Evolutionary conservation across 1,140 invertebrate species (phyloP).

Genomic region (Anoplophora glabripennis): DNA sequence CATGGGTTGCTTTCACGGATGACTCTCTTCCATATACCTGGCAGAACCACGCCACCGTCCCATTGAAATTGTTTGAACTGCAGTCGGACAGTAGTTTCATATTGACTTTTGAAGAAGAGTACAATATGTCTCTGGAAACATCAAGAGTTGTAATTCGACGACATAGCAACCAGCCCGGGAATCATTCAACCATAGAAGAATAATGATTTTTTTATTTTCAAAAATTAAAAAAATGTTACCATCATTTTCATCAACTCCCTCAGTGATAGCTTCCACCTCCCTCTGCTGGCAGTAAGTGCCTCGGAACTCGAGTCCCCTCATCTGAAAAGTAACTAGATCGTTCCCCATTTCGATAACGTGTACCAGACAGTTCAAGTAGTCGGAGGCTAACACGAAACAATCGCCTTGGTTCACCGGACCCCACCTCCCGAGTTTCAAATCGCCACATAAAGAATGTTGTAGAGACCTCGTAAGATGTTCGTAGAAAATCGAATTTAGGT

Average conservation of each 20-base stretch:
- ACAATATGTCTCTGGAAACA: no score
- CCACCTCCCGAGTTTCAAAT: conserved; percentile 86
- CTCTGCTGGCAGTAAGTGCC: conserved; percentile 99
- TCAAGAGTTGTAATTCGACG: no score
- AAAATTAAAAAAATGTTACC: conserved; percentile 53
- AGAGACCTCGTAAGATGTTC: conserved; percentile 96
- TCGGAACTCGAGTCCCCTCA: conserved; percentile 94
- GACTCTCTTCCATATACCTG: no score
- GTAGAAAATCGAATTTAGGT: conserved; percentile 99
- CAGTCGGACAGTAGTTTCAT: no score
- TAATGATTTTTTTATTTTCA: no score
- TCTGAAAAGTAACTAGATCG: conserved; percentile 96
- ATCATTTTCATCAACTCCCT: conserved; percentile 92
- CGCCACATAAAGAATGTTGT: conserved; percentile 94
- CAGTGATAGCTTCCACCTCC: conserved; percentile 96
- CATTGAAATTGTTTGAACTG: no score
- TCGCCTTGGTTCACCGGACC: conserved; percentile 90
- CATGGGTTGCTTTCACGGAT: no score
- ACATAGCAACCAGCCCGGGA: no score
- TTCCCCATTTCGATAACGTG: conserved; percentile 99
- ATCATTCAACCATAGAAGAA: no score
- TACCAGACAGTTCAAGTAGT: conserved; percentile 96
- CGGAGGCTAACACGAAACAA: conserved; percentile 96
- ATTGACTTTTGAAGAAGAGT: no score
- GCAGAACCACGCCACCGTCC: no score